Evolutionary conservation across 2,113 vertebrate species (phyloP).

Genomic region (Hippocampus barbouri): DNA sequence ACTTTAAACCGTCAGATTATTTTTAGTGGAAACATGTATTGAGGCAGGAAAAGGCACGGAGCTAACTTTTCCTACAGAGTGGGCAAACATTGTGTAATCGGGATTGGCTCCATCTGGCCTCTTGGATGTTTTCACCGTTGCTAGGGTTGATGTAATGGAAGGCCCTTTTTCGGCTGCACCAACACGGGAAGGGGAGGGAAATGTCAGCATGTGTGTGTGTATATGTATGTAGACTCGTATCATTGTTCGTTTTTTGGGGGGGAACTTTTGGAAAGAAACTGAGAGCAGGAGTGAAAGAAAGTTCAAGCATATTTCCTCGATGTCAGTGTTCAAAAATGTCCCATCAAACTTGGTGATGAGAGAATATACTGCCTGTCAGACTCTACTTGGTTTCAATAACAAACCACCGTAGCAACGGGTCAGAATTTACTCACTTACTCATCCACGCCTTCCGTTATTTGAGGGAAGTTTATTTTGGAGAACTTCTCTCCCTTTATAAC

Average conservation of each 20-base stretch:
- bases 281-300: constrained; percentile 37
- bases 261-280: not conserved
- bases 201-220: constrained; percentile 27
- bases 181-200: constrained; percentile 29
- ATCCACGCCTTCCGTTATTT: constrained; percentile 35
- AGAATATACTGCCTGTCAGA: constrained; percentile 37
- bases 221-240: constrained; percentile 6
- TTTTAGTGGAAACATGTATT: constrained; percentile 23
- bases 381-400: constrained; percentile 61
- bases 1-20: constrained; percentile 27
- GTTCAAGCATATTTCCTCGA: constrained; percentile 32
- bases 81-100: constrained; percentile 44
- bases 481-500: not conserved
- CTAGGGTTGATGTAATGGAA: constrained; percentile 74
- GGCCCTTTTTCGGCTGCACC: constrained; percentile 39
- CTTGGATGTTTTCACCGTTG: constrained; percentile 61
- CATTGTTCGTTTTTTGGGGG: constrained; percentile 41
- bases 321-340: constrained; percentile 56
- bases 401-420: constrained; percentile 71
- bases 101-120: constrained; percentile 53
- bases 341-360: constrained; percentile 23
- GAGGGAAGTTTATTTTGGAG: constrained; percentile 16
- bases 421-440: constrained; percentile 22
- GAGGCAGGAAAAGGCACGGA: constrained; percentile 18
- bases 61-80: constrained; percentile 32